Base-by-base conservation (phyloP, 2,888 invertebrate species). In the Caenorhabditis sinica region DNA sequence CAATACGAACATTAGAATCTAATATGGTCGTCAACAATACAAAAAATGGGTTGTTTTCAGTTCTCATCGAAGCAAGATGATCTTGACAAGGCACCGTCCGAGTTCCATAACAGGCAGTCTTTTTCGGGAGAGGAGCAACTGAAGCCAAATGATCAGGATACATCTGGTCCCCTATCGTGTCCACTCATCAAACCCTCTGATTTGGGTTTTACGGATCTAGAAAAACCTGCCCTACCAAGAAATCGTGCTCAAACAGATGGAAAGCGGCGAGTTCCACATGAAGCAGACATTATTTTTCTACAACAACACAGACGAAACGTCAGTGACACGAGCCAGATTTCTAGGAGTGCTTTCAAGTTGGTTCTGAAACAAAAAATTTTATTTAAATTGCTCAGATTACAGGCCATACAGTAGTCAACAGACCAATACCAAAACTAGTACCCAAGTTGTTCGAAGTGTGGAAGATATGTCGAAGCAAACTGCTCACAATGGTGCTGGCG, bases 341-440 rank as follows among this genome's bases (percentile, higher is more conserved):
- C 84, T 17, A 83, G 82, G 36, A 88, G 88, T 56, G 89, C 89
- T 17, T 89, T 89, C 83, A 88, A 88, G 89, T 89, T 33, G 58
- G 82, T 45, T 45, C 58, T 40, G 53, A 20, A 53, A 51, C 63
- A 11, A n/a, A 30, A 9, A 30, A 3, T 13, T 9, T 28, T 2
- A n/a, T 23, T 20, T 23, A 13, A 9, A 23, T 40, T 13, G 13
- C 9, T 25, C n/a, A 13, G n/a, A 28, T 72, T 85, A 23, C 66
- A 85, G 81, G 43, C 89, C 89, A 9, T 89, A 89, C 83, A 87
- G 74, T 49, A 75, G 87, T 40, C 86, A 69, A 11, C 69, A 87
- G 28, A 82, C 82, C 13, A 80, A 77, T 2, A 51, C 83, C 0
- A 68, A 60, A 53, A 49, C 40, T 6, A 51, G 23, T 20, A 23